Percentiles rank a stretch among this genome's conserved stretches.
Conservation (phyloP, 2,797 vertebrate genomes). For the Acanthiza pusilla region DNA sequence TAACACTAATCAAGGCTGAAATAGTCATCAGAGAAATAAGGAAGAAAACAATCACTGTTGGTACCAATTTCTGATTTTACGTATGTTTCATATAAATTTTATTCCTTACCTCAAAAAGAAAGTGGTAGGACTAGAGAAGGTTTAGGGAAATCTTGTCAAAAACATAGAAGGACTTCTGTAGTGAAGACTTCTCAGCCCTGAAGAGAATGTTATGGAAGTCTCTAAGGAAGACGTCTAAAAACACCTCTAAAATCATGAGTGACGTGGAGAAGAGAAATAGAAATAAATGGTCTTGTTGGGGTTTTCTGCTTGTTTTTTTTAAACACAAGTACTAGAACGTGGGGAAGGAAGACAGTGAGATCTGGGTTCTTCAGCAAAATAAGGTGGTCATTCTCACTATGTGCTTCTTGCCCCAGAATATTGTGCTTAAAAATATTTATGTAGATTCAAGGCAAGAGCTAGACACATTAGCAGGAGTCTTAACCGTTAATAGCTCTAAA, state of each 20-base stretch:
- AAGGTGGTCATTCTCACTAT: not conserved
- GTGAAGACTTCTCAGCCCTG: not conserved
- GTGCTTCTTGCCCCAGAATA: not conserved
- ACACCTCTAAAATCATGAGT: not conserved
- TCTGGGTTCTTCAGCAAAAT: not conserved
- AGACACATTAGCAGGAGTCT: not conserved
- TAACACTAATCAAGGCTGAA: not conserved
- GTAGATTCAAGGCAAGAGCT: not conserved
- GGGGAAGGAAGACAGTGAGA: not conserved
- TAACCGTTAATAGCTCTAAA: not conserved
- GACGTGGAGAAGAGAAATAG: not conserved
- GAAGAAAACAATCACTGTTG: not conserved
- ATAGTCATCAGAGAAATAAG: not conserved
- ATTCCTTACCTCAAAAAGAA: not conserved
- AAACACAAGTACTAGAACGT: not conserved
- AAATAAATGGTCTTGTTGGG: not conserved
- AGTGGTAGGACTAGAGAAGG: not conserved
- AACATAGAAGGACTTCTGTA: not conserved
- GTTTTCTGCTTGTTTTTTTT: not conserved
- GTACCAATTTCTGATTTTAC: not conserved
- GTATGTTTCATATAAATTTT: not conserved
- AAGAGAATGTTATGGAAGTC: not conserved
- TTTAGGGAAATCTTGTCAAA: not conserved
- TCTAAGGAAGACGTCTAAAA: not conserved
- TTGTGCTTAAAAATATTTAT: not conserved